Conservation (phyloP, 2,797 vertebrate species). For the Fringilla coelebs region DNA sequence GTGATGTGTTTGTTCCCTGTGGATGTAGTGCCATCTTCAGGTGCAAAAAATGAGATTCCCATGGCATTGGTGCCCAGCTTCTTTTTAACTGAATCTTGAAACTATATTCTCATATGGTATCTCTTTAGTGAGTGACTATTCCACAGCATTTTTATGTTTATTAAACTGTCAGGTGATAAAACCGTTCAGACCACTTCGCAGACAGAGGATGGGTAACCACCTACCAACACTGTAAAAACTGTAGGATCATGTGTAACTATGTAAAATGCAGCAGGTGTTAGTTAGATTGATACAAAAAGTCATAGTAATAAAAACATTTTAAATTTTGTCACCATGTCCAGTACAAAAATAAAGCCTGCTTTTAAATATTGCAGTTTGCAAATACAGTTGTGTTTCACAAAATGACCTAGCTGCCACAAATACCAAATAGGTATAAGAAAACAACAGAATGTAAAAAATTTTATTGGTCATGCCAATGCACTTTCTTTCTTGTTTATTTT, state of each 20-base stretch:
- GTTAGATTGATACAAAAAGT: not conserved
- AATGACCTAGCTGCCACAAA: not conserved
- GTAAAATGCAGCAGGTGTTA: not conserved
- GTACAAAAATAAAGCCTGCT: not conserved
- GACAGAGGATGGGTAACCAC: not conserved
- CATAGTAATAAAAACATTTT: not conserved
- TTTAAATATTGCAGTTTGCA: not conserved
- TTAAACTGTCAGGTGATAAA: not conserved
- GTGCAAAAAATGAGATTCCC: not conserved
- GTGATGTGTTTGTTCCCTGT: not conserved
- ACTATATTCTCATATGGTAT: not conserved
- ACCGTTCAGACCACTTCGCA: not conserved
- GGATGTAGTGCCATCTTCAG: slow-evolving; percentile 41
- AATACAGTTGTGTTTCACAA: not conserved
- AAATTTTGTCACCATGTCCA: not conserved
- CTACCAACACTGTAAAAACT: not conserved
- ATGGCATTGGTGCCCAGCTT: not conserved
- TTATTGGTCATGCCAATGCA: not conserved
- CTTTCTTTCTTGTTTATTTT: not conserved
- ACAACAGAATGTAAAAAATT: not conserved
- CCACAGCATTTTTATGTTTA: not conserved
- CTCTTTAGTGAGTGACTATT: not conserved
- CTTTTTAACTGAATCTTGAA: not conserved
- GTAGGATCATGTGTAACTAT: not conserved
- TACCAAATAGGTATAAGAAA: not conserved